Evolutionary conservation across 2,797 vertebrate species (phyloP), one percentile per base, ranked within the genome.

Genomic region (Vultur gryphus): DNA sequence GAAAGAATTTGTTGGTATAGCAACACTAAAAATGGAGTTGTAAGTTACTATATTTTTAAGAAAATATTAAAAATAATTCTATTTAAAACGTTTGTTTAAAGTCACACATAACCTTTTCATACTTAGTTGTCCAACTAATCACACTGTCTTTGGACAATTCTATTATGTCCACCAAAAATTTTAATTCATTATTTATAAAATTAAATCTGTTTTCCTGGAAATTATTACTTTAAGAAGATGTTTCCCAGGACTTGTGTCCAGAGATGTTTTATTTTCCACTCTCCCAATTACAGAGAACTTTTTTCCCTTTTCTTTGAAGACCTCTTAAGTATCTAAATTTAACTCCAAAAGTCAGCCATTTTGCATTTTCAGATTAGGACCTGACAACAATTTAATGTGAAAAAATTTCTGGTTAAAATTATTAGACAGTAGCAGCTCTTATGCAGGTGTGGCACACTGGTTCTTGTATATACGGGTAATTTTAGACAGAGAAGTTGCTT

Each of bases 371-470:
- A 78, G 18, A 26, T 37, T 39, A 52, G 16, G 4, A 8, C 2
- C 6, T 31, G 6, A 51, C 12, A 70, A 33, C 12, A 70, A 39
- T 33, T 64, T 48, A 25, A 70, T 6, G 3, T 21, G 9, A 81
- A 59, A 61, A 75, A 37, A 26, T 3, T 9, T 80, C 29, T 48
- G 8, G 7, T 49, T 49, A 24, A 86, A 73, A 62, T 58, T 51
- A 29, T 57, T 48, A 73, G 7, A 33, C 2, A 79, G 3, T 4
- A 62, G 13, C 16, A 70, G 16, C 8, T 25, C 21, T 61, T 62
- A 21, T 15, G 12, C 7, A 0, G 19, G 7, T 49, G 16, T 31
- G 16, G 7, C 11, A 48, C 4, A 2, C 16, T 41, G 19, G 2
- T 31, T 86, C 35, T 49, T 84, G 9, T 10, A 35, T 26, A 48